Conservation (phyloP, 2,888 invertebrate species). For the Polymixis lichenea region DNA sequence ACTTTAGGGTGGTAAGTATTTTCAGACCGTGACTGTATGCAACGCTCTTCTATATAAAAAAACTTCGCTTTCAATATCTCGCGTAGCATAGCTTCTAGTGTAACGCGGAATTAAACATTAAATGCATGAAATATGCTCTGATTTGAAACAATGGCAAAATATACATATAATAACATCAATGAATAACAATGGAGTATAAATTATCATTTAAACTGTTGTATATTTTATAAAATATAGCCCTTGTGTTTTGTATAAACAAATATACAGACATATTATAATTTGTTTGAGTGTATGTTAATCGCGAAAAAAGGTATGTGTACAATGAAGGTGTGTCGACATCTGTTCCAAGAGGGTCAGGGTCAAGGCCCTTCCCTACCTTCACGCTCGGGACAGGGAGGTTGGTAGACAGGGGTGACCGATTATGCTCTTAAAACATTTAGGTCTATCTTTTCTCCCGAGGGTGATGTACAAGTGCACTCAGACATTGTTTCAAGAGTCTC, state of each 20-base stretch:
- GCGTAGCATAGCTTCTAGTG: constrained; percentile 68
- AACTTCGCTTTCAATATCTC: constrained; percentile 48
- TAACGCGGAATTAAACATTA: constrained; percentile 84
- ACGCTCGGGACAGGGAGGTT: neutral
- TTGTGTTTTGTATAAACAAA: constrained; percentile 82
- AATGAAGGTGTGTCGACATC: constrained; percentile 17
- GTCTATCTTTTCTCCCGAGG: neutral
- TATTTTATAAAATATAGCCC: constrained; percentile 90
- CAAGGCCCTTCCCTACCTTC: neutral
- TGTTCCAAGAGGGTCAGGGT: neutral
- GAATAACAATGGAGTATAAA: constrained; percentile 91
- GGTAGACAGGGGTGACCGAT: constrained; percentile 1
- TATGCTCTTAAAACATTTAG: neutral
- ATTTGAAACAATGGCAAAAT: constrained; percentile 91
- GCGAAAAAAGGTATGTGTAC: constrained; percentile 38
- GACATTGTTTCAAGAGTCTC: constrained; percentile 22
- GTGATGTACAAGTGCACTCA: constrained; percentile 13
- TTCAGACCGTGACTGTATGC: neutral
- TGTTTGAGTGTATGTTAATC: constrained; percentile 77
- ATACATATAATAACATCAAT: constrained; percentile 91
- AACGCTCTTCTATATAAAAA: constrained; percentile 38
- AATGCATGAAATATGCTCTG: constrained; percentile 91
- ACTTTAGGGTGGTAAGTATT: neutral
- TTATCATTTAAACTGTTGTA: constrained; percentile 91
- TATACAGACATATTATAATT: constrained; percentile 76